Base-by-base conservation (phyloP, 2,797 vertebrate species). In the Geotrypetes seraphini region DNA sequence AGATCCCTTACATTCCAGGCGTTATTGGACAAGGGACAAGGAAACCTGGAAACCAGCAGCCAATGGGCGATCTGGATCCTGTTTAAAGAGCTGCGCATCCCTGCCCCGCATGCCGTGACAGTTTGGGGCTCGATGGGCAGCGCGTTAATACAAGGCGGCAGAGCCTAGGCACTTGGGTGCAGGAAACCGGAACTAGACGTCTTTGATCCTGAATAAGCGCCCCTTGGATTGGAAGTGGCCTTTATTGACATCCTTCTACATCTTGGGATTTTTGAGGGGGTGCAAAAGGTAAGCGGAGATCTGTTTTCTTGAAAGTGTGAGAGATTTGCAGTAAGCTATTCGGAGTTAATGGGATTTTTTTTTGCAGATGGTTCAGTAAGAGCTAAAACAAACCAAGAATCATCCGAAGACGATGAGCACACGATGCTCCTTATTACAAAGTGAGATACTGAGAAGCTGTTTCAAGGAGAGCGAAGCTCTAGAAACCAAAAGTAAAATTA, bases 11-110 rank as follows among this genome's bases (percentile, higher is more conserved):
- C 5, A 33, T 10, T 19, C 19, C 14, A 5, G 7, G 6, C 15
- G 2, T 12, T 16, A 53, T 34, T 47, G 43, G 43, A 20, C 21
- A 16, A 5, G 6, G 10, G 26, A 27, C 8, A 27, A 26, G 37
- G 42, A 19, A 21, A 16, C 29, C 30, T 21, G 20, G 41, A 42
- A 33, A 50, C 36, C 13, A 5, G 13, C 47, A 73, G 56, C 84
- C 85, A 89, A 87, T 88, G 78, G 81, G 54, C 69, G 46, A 16
- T 7, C 49, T 30, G 45, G 48, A 52, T 16, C 53, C 46, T 62
- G 51, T 71, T 84, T 83, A 82, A 81, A 79, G 79, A 65, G 64
- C 66, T 50, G 48, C 45, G 54, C 36, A 43, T 31, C 39, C 39
- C 33, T 22, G 50, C 25, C 28, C 42, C 36, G 39, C 23, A 24